A percentile compares a stretch with the other conserved stretches of the same genome.
Evolutionary conservation across 2,888 invertebrate species (phyloP).

Genomic region (Arctia plantaginis): DNA sequence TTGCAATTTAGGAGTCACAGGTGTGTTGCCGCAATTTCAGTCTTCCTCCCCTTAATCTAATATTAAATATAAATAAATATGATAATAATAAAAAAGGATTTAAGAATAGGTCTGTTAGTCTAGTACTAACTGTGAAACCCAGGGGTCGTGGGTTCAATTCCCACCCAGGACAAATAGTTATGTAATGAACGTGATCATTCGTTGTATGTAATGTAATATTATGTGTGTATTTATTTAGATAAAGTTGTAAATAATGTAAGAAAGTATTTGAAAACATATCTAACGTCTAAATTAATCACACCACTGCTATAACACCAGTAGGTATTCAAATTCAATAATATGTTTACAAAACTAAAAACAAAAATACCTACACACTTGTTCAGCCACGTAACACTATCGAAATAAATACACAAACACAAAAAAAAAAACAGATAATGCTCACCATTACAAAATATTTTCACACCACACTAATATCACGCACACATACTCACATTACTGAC

Average conservation of each 20-base stretch:
- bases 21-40: too few relatives aligned
- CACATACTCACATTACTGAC: constrained; percentile 19
- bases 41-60: too few relatives aligned
- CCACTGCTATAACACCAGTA: not conserved
- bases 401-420: constrained; percentile 3
- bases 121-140: not conserved
- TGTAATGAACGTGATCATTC: too few relatives aligned
- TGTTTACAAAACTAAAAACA: not conserved
- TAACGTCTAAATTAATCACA: not conserved
- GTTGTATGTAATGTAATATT: too few relatives aligned
- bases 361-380: not conserved
- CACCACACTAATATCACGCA: constrained; percentile 21
- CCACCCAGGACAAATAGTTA: too few relatives aligned
- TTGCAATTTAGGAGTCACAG: too few relatives aligned
- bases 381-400: not conserved
- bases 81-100: too few relatives aligned
- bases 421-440: not conserved
- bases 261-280: not conserved
- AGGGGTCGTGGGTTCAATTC: not conserved
- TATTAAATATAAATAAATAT: too few relatives aligned
- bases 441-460: constrained; percentile 14
- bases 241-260: too few relatives aligned
- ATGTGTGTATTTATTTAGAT: too few relatives aligned
- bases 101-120: not conserved
- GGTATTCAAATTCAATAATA: not conserved